Evolutionary conservation across 1,140 invertebrate genomes (phyloP).

Genomic region (Orussus abietinus): DNA sequence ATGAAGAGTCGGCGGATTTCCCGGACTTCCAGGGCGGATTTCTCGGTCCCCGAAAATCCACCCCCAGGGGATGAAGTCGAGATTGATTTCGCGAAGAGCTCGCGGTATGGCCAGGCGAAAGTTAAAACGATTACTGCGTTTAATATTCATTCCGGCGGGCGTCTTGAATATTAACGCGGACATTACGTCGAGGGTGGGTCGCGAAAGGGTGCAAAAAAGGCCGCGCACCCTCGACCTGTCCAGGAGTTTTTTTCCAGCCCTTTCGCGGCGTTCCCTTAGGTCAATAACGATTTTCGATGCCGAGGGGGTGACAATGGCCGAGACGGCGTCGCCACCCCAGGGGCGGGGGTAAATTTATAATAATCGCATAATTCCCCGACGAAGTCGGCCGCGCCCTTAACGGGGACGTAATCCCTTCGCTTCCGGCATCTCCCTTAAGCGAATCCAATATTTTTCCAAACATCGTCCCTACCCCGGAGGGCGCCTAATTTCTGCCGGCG

Average conservation of each 20-base stretch:
- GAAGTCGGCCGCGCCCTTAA: too few relatives aligned
- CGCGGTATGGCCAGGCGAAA: conserved; percentile 27
- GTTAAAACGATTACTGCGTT: conserved; percentile 46
- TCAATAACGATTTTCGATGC: too few relatives aligned
- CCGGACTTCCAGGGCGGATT: too few relatives aligned
- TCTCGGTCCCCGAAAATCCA: not conserved
- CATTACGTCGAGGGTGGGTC: not conserved
- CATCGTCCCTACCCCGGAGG: not conserved
- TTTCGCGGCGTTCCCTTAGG: too few relatives aligned
- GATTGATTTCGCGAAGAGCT: too few relatives aligned
- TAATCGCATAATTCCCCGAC: not conserved
- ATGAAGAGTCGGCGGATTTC: too few relatives aligned
- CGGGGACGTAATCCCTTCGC: too few relatives aligned
- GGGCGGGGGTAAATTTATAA: not conserved
- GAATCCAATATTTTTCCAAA: too few relatives aligned
- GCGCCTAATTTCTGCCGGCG: not conserved
- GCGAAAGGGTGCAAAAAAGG: too few relatives aligned
- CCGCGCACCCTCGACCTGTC: not conserved
- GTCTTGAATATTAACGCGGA: conserved; percentile 44
- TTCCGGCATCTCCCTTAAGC: too few relatives aligned
- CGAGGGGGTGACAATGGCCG: not conserved
- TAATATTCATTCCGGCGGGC: conserved; percentile 45
- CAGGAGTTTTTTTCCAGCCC: too few relatives aligned
- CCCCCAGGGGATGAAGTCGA: too few relatives aligned
- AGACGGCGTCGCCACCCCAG: not conserved